These are phyloP conservation scores for Eupithecia insigniata DNA, from an alignment of 2,888 invertebrate species.

Conservation along the genomic window DNA sequence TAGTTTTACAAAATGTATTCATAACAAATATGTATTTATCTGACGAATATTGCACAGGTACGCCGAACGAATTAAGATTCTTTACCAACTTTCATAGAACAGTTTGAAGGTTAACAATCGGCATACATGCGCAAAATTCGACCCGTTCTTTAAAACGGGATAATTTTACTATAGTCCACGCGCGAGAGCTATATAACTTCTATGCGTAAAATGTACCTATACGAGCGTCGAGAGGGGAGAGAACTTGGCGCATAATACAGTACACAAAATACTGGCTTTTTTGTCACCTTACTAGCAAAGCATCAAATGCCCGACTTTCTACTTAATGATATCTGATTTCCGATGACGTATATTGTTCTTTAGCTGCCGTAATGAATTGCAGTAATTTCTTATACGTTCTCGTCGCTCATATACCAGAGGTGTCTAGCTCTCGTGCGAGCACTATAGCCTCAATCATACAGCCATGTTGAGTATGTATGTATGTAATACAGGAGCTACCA, in stretches of 20 bases:
- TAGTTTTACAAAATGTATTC: constrained; percentile 9
- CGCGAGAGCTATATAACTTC: not conserved
- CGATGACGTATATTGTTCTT: not conserved
- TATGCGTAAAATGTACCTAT: not conserved
- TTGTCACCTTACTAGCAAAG: no score
- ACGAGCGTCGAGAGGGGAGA: no score
- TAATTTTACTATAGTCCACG: not conserved
- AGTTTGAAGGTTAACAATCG: not conserved
- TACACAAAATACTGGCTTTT: not conserved
- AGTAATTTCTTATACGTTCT: not conserved
- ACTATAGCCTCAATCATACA: not conserved
- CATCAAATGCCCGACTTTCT: no score
- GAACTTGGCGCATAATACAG: no score
- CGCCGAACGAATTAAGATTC: not conserved
- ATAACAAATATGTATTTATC: constrained; percentile 10
- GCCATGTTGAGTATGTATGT: constrained; percentile 32
- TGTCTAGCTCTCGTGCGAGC: not conserved
- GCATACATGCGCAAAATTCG: not conserved
- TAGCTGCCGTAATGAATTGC: no score
- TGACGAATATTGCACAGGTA: not conserved
- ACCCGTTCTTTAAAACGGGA: not conserved
- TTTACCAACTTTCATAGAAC: not conserved
- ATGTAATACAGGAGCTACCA: constrained; percentile 71
- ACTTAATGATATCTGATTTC: no score
- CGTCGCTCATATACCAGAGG: not conserved